Evolutionary conservation across 2,113 vertebrate species (phyloP), one percentile per base, ranked within the genome.

Genomic region (Phalacrocorax brasilianus): DNA sequence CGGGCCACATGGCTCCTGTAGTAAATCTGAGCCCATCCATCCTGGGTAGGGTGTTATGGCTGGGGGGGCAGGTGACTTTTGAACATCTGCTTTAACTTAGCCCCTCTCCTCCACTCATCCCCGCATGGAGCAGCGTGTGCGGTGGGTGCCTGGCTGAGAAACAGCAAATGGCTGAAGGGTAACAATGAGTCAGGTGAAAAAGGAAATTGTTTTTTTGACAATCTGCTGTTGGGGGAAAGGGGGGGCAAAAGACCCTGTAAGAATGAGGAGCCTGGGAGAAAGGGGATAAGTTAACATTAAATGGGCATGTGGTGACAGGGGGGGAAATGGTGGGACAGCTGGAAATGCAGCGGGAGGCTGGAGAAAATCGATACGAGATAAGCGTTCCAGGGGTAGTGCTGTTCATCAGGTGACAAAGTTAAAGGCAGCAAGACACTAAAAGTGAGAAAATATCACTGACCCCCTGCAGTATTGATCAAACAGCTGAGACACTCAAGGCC

Each of bases 291-390:
- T 98, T 98, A 98, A 98, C 98, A 97, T 99, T 98, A 99, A 98
- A 99, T 98, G 98, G 98, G 98, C 96, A 97, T 95, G 97, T 81
- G 97, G 98, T 98, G 99, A 99, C 98, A 98, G 98, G 98, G 97
- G 96, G 97, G 98, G 98, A 98, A 98, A 98, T 98, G 98, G 98
- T 97, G 98, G 97, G 96, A 98, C 97, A 98, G 96, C 91, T 58
- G 96, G 53, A 78, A 98, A 97, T 84, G 98, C 97, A 94, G 97
- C 92, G 84, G 98, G 98, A 98, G 95, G 49, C 98, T 92, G 97
- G 96, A 98, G 98, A 99, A 98, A 99, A 99, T 99, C 99, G 97
- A 99, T 99, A 99, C 89, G 98, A 99, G 99, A 99, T 99, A 99
- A 99, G 99, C 97, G 98, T 99, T 99, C 97, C 98, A 98, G 98